Conservation (phyloP, 2,888 invertebrate species). For the Tenthredo scrophulariae region DNA sequence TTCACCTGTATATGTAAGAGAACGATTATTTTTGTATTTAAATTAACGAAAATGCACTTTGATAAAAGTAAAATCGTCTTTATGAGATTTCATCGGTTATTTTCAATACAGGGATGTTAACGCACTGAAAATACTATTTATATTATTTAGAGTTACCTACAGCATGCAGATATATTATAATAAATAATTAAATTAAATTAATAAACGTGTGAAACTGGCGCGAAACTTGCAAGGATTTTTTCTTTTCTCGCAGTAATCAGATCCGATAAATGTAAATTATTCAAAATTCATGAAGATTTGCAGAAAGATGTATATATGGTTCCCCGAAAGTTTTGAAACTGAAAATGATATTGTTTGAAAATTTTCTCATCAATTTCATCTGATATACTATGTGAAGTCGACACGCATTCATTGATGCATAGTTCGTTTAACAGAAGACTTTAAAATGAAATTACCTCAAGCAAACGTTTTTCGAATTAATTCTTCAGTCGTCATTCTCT, state of each 20-base stretch:
- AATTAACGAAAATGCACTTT: no score
- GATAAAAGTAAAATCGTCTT: no score
- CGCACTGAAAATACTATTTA: background rate
- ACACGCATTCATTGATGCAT: no score
- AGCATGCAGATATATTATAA: background rate
- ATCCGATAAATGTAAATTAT: background rate
- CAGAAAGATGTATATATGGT: background rate
- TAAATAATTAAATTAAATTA: background rate
- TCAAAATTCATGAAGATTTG: background rate
- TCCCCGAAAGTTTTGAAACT: background rate
- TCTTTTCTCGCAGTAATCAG: background rate
- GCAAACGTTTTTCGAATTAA: background rate
- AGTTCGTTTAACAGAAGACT: no score
- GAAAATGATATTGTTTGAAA: background rate
- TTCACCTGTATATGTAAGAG: no score
- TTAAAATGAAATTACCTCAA: background rate
- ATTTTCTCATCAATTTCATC: background rate
- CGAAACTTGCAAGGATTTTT: background rate
- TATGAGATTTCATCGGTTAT: no score
- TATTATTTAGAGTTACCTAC: background rate
- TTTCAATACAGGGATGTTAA: background rate
- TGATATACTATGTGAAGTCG: background rate
- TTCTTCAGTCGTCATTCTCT: background rate
- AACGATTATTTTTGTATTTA: no score
- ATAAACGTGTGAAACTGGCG: constrained; percentile 8